phyloP scores from a whole-genome alignment of 2,888 invertebrate species.

The Thereva nobilitata region DNA sequence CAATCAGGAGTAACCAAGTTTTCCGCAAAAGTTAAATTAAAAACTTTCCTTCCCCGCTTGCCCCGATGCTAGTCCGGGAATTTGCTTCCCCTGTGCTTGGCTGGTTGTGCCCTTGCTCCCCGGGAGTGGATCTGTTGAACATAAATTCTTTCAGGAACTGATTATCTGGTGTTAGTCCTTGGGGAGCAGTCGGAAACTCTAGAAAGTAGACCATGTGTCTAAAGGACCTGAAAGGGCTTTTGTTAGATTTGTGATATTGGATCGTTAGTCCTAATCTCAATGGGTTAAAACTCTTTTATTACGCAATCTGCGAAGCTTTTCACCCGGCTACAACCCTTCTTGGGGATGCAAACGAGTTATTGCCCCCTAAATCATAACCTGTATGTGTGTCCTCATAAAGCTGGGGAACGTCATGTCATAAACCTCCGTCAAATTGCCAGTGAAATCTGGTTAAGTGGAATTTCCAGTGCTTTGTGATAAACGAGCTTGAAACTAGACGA shows the following conservation, averaged over 20 bases:
- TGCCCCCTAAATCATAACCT: conserved; percentile 22
- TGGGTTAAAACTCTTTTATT: background rate
- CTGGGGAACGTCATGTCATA: no score
- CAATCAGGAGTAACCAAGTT: conserved; percentile 20
- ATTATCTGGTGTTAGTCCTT: conserved; percentile 20
- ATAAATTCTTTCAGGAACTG: conserved; percentile 31
- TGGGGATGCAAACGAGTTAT: conserved; percentile 23
- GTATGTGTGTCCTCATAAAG: background rate
- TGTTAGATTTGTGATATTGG: conserved; percentile 14
- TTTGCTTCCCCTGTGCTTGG: no score
- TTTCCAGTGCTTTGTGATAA: no score
- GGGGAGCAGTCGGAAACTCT: conserved; percentile 2
- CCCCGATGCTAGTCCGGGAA: background rate
- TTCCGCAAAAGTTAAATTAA: conserved; percentile 32
- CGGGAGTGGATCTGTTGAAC: conserved; percentile 30
- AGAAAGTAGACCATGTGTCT: conserved; percentile 8
- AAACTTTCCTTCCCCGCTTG: conserved; percentile 10
- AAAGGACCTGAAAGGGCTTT: conserved; percentile 13
- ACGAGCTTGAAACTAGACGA: no score
- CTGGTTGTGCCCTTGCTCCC: background rate
- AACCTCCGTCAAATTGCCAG: no score
- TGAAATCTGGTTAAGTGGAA: no score
- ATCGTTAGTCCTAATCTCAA: conserved; percentile 15
- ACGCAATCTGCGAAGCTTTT: conserved; percentile 5
- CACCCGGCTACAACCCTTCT: conserved; percentile 11